These are phyloP conservation scores for Spilosoma lubricipeda DNA, from an alignment of 2,888 invertebrate species.

Conservation along the genomic window DNA sequence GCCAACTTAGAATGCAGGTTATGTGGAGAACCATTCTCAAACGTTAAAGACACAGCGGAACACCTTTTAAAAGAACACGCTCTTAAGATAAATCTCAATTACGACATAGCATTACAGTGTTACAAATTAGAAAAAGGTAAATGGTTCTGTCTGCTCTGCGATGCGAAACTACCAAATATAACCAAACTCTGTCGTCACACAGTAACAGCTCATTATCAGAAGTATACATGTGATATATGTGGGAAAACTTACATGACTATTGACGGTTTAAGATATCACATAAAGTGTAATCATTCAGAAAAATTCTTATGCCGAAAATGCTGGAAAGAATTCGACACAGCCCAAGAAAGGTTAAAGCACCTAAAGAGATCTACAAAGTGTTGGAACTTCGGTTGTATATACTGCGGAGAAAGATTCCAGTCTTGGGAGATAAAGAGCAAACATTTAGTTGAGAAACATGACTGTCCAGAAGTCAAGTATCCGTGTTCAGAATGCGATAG, in stretches of 20 bases:
- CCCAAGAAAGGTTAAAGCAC: conserved; percentile 66
- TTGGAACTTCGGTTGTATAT: conserved; percentile 68
- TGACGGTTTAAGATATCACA: conserved; percentile 73
- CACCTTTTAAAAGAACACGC: conserved; percentile 67
- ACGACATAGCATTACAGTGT: conserved; percentile 72
- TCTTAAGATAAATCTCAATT: conserved; percentile 59
- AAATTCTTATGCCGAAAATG: conserved; percentile 72
- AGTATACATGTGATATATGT: conserved; percentile 74
- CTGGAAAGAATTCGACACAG: conserved; percentile 67
- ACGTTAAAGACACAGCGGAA: conserved; percentile 62
- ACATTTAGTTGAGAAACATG: conserved; percentile 66
- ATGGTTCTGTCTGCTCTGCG: conserved; percentile 70
- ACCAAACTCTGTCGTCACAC: conserved; percentile 73
- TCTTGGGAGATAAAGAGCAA: conserved; percentile 74
- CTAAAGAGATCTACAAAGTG: conserved; percentile 64
- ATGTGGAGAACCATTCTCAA: conserved; percentile 60
- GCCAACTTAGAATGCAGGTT: conserved; percentile 68
- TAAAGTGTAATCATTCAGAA: conserved; percentile 66
- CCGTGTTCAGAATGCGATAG: conserved; percentile 70
- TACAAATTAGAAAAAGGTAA: conserved; percentile 69
- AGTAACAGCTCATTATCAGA: conserved; percentile 67
- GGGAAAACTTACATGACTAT: conserved; percentile 71
- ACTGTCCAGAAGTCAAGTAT: conserved; percentile 58
- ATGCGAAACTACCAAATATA: conserved; percentile 65
- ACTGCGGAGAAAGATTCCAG: conserved; percentile 72